phyloP scores from a whole-genome alignment of 2,888 invertebrate species.

The Tiliacea citrago region DNA sequence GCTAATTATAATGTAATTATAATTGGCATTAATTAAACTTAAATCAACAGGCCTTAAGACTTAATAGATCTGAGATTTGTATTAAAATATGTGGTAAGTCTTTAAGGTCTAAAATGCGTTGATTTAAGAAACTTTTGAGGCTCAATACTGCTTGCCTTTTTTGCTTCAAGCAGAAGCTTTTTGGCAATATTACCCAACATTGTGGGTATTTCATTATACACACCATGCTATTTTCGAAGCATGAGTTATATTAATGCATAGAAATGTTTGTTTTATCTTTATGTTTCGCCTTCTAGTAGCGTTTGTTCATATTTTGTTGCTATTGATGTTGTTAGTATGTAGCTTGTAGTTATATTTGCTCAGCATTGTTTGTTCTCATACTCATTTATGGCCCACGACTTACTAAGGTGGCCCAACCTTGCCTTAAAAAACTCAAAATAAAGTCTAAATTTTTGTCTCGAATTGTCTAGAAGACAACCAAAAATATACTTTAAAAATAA shows the following conservation, averaged over 20 bases:
- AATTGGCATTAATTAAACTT: constrained; percentile 35
- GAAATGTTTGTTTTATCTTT: constrained; percentile 33
- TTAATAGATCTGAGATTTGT: constrained; percentile 31
- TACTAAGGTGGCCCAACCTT: constrained; percentile 21
- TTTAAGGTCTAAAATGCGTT: constrained; percentile 40
- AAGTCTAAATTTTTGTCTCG: constrained; percentile 2
- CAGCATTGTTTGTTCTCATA: constrained; percentile 63
- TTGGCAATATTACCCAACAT: constrained; percentile 30
- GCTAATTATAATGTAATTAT: constrained; percentile 55
- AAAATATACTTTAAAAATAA: constrained; percentile 3
- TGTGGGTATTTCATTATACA: constrained; percentile 37
- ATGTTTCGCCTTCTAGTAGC: constrained; percentile 55
- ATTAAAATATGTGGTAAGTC: constrained; percentile 31
- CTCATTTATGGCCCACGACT: constrained; percentile 48
- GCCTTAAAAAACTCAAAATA: constrained; percentile 7
- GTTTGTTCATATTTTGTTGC: constrained; percentile 62
- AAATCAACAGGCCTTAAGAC: constrained; percentile 24
- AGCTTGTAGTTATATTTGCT: constrained; percentile 68
- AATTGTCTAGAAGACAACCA: constrained; percentile 22
- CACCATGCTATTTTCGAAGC: constrained; percentile 54
- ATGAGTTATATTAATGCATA: constrained; percentile 57
- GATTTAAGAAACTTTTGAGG: constrained; percentile 51
- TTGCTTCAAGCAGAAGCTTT: constrained; percentile 17
- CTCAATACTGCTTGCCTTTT: constrained; percentile 47
- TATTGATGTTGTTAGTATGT: constrained; percentile 69